Evolutionary conservation across 2,888 invertebrate genomes (phyloP), one percentile per base, ranked within the genome.

Genomic region (Helicoverpa assulta): DNA sequence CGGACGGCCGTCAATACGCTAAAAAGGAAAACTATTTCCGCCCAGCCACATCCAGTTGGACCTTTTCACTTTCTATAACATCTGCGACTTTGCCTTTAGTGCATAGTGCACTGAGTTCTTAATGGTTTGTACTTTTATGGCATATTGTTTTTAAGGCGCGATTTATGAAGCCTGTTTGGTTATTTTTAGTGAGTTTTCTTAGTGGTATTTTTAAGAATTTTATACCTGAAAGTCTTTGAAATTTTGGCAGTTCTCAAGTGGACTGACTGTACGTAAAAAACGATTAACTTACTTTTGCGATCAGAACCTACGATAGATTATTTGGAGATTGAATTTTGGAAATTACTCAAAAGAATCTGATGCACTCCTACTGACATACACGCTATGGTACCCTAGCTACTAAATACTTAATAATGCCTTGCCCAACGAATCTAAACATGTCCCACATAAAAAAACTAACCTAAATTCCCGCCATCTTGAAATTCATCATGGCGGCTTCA

Each of bases 11-110:
- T 70, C 79, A 74, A 68, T 73, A 76, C 69, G 76, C 73, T 70
- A 76, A 76, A 79, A 81, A 81, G 82, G 81, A 81, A 81, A 82
- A 76, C 71, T 69, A 74, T 82, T 82, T 82, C 83, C 76, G 70
- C 37, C 67, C 65, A 67, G 18, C 58, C 29, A 71, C 68, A 55
- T 73, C 70, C 70, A 73, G 33, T 40, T 67, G 43, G 52, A 67
- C 73, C 76, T 76, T 82, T 78, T 82, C 82, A 78, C 83, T 82
- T 82, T 82, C 82, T 78, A 70, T 12, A 47, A 19, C 5, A 70
- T 51, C 47, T 57, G 57, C 51, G 53, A 19, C 59, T 59, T 72
- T 53, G 26, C 71, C 77, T 62, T 71, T 43, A 63, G 16, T 37
- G 37, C 40, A 40, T 40, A 40, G 14, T 21, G 59, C 43, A 51